A percentile compares a stretch with the other conserved stretches of the same genome.
Evolutionary conservation across 2,888 invertebrate genomes (phyloP).

Genomic region (Epistrophella euchroma): DNA sequence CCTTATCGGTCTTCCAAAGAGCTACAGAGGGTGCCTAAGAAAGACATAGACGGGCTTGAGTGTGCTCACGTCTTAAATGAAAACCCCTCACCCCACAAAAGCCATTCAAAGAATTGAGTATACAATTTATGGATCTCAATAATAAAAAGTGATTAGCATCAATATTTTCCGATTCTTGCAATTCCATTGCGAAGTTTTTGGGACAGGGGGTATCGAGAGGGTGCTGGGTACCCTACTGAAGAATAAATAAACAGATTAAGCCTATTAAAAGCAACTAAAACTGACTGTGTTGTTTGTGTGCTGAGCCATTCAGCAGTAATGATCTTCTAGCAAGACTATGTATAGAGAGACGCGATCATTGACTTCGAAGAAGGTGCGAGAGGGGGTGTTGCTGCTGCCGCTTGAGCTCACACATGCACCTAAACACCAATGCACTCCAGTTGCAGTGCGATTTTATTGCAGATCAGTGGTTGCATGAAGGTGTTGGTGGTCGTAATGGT

Average conservation of each 20-base stretch:
- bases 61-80: slow-evolving; percentile 48
- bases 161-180: slow-evolving; percentile 72
- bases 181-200: slow-evolving; percentile 21
- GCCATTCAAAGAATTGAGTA: slow-evolving; percentile 40
- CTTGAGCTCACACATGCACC: slow-evolving; percentile 46
- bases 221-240: slow-evolving; percentile 12
- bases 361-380: slow-evolving; percentile 45
- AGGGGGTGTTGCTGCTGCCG: neutral
- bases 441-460: slow-evolving; percentile 62
- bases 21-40: neutral
- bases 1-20: slow-evolving; percentile 39
- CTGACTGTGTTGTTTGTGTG: slow-evolving; percentile 54
- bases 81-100: slow-evolving; percentile 3
- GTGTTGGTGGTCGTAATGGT: slow-evolving; percentile 72
- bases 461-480: slow-evolving; percentile 34
- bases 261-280: slow-evolving; percentile 71
- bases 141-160: slow-evolving; percentile 76
- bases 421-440: slow-evolving; percentile 38
- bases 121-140: slow-evolving; percentile 72
- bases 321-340: slow-evolving; percentile 12
- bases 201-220: neutral
- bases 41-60: slow-evolving; percentile 9
- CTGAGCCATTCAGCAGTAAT: slow-evolving; percentile 56
- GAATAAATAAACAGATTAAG: slow-evolving; percentile 76
- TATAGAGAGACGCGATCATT: slow-evolving; percentile 57